A percentile compares a stretch with the other conserved stretches of the same genome.
Evolutionary conservation across 1,140 invertebrate species (phyloP).

Genomic region (Drosophila oshimai): DNA sequence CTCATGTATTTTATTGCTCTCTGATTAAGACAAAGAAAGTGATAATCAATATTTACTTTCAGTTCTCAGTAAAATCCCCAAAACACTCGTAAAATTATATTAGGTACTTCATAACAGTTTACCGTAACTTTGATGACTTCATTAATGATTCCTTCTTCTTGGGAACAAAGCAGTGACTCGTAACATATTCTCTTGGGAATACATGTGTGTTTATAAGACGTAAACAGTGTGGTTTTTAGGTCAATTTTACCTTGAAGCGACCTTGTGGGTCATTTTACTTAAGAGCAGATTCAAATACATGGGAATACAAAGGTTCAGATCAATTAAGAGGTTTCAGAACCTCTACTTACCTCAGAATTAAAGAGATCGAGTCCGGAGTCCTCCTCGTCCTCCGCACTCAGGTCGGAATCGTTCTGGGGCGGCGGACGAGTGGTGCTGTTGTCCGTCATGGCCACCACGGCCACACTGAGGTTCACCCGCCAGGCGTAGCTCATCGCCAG

Average conservation of each 20-base stretch:
- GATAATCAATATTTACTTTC: neutral
- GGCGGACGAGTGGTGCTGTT: slow-evolving; percentile 36
- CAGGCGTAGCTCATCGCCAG: slow-evolving; percentile 86
- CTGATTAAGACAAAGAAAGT: neutral
- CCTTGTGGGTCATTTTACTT: too few relatives aligned
- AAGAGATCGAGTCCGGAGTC: neutral
- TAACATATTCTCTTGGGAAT: too few relatives aligned
- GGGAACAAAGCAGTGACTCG: too few relatives aligned
- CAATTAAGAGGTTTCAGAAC: neutral
- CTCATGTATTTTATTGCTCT: neutral
- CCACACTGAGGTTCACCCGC: slow-evolving; percentile 88
- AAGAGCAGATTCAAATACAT: too few relatives aligned
- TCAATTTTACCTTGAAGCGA: too few relatives aligned
- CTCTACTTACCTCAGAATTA: slow-evolving; percentile 13
- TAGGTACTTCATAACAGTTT: neutral
- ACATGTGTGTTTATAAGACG: too few relatives aligned
- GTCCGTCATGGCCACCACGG: slow-evolving; percentile 83
- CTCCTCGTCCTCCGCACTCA: neutral
- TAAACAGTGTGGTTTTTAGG: too few relatives aligned
- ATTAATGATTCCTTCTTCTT: too few relatives aligned
- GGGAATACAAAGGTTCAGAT: neutral
- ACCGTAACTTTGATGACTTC: too few relatives aligned
- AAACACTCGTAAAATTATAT: neutral
- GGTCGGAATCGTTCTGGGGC: neutral
- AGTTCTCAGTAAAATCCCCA: slow-evolving; percentile 9